Conservation (phyloP, 2,888 invertebrate species). For the Apomyelois bistriatella region DNA sequence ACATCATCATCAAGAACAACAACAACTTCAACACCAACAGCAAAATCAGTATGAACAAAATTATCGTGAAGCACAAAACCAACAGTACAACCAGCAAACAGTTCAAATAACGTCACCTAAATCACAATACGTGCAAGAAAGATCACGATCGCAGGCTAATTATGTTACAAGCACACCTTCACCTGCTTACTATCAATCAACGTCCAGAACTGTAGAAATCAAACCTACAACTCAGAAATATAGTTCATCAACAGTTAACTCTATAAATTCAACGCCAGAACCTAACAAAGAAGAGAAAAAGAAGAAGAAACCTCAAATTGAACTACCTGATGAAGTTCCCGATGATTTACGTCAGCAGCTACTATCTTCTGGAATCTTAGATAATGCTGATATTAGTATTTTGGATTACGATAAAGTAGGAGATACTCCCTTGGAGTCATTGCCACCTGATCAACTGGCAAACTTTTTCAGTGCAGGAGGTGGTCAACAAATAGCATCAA, state of each 20-base stretch:
- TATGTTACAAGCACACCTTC: slow-evolving; percentile 52
- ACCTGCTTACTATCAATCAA: slow-evolving; percentile 62
- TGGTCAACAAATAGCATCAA: slow-evolving; percentile 84
- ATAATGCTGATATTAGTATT: slow-evolving; percentile 92
- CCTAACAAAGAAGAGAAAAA: slow-evolving; percentile 77
- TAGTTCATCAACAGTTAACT: slow-evolving; percentile 68
- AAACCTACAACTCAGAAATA: slow-evolving; percentile 75
- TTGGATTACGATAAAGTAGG: slow-evolving; percentile 94
- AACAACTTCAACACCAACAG: slow-evolving; percentile 32
- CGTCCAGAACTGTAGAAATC: slow-evolving; percentile 68
- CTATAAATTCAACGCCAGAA: slow-evolving; percentile 63
- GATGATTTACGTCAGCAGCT: slow-evolving; percentile 91
- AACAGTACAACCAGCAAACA: slow-evolving; percentile 47
- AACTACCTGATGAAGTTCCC: slow-evolving; percentile 92
- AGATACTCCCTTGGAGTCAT: slow-evolving; percentile 89
- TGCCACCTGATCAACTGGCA: slow-evolving; percentile 91
- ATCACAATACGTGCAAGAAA: slow-evolving; percentile 65
- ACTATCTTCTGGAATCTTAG: slow-evolving; percentile 90
- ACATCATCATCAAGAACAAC: slow-evolving; percentile 45
- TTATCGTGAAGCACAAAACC: slow-evolving; percentile 33
- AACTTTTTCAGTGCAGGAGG: slow-evolving; percentile 93
- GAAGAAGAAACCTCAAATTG: slow-evolving; percentile 74
- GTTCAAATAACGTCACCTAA: slow-evolving; percentile 53
- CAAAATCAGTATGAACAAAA: slow-evolving; percentile 33
- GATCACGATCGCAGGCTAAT: slow-evolving; percentile 50